Evolutionary conservation across 2,888 invertebrate genomes (phyloP), one percentile per base, ranked within the genome.

Genomic region (Drosophila mercatorum): DNA sequence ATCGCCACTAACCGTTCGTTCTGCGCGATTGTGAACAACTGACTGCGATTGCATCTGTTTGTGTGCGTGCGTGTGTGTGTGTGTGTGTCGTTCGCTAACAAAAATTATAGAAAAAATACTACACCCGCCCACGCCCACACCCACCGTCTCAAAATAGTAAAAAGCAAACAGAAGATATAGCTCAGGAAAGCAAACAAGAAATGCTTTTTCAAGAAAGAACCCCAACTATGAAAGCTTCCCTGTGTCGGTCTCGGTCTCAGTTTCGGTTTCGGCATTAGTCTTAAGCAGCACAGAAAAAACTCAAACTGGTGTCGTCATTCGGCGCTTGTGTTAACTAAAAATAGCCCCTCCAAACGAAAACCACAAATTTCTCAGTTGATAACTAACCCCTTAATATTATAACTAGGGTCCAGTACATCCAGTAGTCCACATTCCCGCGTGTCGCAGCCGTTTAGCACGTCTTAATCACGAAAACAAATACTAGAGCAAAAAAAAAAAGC

Each of bases 61-160:
- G 41, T 46, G 22, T 2, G 22, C 31, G 56, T 28, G 40, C 41
- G 41, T 46, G 22, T 2, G 22, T 38, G 56, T 28, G 40, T 47
- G 41, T 46, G 40, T 49, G 41, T 59, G 41, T 22, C n/a, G 47
- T 47, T 28, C 40, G 17, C 28, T 26, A 40, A 14, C 28, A 28
- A n/a, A 57, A 57, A 22, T 0, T 28, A n/a, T 3, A 52, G 7
- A 52, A 17, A 47, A 51, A 58, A 66, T 62, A 41, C 41, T 61
- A 51, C 59, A 64, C 66, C 72, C 80, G 80, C 77, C 80, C 77
- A 80, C 78, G 80, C 77, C 80, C 77, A 80, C 78, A 72, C 78
- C 80, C 81, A 77, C 57, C 31, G 43, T 28, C 61, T 17, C 10
- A 28, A 49, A 41, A 31, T n/a, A 44, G 58, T 49, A 26, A 12